Conservation (phyloP, 2,113 vertebrate species). For the Tor tambroides region DNA sequence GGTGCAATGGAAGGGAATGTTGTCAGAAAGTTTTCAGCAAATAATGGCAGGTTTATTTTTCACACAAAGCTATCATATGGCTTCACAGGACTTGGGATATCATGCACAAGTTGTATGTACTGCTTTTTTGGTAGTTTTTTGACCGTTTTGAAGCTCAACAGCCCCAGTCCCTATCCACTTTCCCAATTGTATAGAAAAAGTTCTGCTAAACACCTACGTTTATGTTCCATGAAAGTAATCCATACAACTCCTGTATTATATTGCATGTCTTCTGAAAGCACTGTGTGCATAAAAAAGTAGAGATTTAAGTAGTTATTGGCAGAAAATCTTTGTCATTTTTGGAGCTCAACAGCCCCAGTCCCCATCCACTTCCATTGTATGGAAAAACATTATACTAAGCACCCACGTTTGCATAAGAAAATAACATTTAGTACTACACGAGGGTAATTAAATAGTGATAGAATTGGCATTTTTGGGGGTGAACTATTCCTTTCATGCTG, state of each 20-base stretch:
- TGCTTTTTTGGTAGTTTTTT: no score
- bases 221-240: no score
- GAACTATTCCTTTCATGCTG: not conserved
- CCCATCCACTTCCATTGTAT: not conserved
- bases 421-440: not conserved
- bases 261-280: not conserved
- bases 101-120: not conserved
- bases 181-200: no score
- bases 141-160: not conserved
- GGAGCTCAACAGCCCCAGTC: not conserved
- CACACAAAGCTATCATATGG: no score
- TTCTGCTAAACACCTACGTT: no score
- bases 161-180: no score
- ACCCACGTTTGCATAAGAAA: not conserved
- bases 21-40: not conserved
- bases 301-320: not conserved
- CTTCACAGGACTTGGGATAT: not conserved
- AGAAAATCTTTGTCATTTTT: not conserved
- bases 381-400: not conserved
- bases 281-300: not conserved
- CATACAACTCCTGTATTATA: not conserved
- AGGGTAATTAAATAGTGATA: not conserved
- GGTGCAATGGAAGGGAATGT: no score
- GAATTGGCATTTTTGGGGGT: not conserved
- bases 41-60: no score